Evolutionary conservation across 2,113 vertebrate species (phyloP).

Genomic region (Laticauda colubrina): DNA sequence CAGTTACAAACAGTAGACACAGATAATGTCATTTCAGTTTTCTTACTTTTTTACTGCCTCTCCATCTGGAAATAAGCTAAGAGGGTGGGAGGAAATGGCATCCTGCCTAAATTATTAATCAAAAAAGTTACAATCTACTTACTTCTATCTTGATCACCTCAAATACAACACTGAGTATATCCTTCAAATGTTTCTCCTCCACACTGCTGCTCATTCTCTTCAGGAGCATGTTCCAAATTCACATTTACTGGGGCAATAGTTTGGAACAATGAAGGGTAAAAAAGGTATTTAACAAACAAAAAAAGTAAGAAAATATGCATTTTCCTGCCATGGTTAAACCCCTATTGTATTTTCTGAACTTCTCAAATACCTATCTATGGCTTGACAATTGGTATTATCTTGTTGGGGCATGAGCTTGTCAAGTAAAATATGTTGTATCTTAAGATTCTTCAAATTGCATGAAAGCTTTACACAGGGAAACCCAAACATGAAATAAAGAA

Average conservation of each 20-base stretch:
- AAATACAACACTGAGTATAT: background rate
- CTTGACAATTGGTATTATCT: background rate
- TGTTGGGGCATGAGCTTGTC: background rate
- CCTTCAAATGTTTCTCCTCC: background rate
- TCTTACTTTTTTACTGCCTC: background rate
- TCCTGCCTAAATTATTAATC: background rate
- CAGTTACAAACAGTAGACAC: background rate
- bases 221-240: background rate
- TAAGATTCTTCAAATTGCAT: background rate
- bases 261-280: background rate
- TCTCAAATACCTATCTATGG: background rate
- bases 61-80: background rate
- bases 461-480: background rate
- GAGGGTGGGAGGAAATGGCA: background rate
- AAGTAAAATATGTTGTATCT: background rate
- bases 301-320: too few relatives aligned
- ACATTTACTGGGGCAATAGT: background rate
- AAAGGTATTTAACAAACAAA: background rate
- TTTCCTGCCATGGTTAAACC: background rate
- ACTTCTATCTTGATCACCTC: background rate
- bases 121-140: background rate
- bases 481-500: background rate
- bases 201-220: background rate
- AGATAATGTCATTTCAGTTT: background rate
- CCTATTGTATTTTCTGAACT: background rate